Base-by-base conservation (phyloP, 2,113 vertebrate genomes). In the Albula goreensis region DNA sequence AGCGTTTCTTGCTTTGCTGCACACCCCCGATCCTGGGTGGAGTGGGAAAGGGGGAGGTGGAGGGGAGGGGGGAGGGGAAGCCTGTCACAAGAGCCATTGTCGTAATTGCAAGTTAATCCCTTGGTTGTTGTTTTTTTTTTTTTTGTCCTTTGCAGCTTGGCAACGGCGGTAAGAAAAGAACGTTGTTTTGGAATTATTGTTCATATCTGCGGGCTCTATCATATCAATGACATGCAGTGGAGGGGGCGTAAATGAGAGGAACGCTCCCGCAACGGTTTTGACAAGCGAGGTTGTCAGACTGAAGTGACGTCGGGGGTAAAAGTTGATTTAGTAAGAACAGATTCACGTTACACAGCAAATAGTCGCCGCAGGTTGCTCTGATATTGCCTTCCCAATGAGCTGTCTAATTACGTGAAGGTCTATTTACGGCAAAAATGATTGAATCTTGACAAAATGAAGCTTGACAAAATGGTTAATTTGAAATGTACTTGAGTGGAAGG, bases 61-160 rank as follows among this genome's bases (percentile, higher is more conserved):
- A 74, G 79, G 78, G 60, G 50, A 53, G 48, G 17, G n/a, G 63
- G 63, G 22, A 19, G 56, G 56, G 19, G 6, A 85, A 87, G 88
- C 88, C 87, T 92, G 91, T 93, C 92, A 91, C 85, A 90, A 90
- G 91, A 92, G 92, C 90, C 91, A 93, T 93, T 93, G 91, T 91
- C 93, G 88, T 94, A 94, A 94, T 93, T 93, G 93, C 91, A 90
- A 92, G 86, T 92, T 93, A 93, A 93, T 93, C 91, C 89, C 92
- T 92, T 92, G 83, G 87, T 93, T 91, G 90, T 93, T 82, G 84
- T 88, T 88, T 86, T 70, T 80, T 93, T 80, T 93, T 41, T 41
- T 41, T 41, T 41, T 41, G 31, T 41, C 31, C 90, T 88, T 90
- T 83, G 88, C 90, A 90, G 90, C 90, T 90, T 88, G 91, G 92